Conservation (phyloP, 2,797 vertebrate genomes). For the Chaenodraco wilsoni region DNA sequence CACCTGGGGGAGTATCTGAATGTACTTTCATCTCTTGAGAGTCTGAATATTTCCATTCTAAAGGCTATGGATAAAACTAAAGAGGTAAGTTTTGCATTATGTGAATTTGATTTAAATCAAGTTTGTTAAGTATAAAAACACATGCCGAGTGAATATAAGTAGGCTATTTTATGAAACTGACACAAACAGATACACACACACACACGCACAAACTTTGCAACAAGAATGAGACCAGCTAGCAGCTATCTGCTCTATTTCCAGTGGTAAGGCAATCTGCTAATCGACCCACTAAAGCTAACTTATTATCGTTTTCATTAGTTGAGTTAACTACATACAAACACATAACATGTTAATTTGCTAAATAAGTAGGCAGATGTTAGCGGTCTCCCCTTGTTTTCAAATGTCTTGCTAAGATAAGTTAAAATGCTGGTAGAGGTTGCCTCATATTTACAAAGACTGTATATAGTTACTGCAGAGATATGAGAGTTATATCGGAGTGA, state of each 20-base stretch:
- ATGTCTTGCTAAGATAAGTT: neutral
- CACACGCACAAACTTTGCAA: too few relatives aligned
- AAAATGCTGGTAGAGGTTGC: neutral
- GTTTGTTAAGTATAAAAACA: neutral
- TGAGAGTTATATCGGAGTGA: neutral
- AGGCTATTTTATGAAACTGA: too few relatives aligned
- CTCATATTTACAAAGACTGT: neutral
- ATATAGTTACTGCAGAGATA: neutral
- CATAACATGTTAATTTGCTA: neutral
- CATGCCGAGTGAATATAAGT: neutral
- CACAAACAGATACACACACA: too few relatives aligned
- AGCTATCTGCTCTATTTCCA: neutral
- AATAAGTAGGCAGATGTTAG: neutral
- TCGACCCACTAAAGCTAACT: neutral
- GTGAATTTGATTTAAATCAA: neutral
- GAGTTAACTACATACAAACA: too few relatives aligned
- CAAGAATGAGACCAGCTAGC: too few relatives aligned
- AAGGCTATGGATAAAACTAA: slow-evolving; percentile 98
- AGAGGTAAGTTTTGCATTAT: slow-evolving; percentile 82
- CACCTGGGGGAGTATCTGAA: slow-evolving; percentile 93
- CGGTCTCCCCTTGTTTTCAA: neutral
- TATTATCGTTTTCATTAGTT: neutral
- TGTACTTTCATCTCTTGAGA: slow-evolving; percentile 92
- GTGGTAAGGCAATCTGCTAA: neutral
- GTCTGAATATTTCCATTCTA: slow-evolving; percentile 91